phyloP scores from a whole-genome alignment of 2,888 invertebrate species.

The Acleris holmiana region DNA sequence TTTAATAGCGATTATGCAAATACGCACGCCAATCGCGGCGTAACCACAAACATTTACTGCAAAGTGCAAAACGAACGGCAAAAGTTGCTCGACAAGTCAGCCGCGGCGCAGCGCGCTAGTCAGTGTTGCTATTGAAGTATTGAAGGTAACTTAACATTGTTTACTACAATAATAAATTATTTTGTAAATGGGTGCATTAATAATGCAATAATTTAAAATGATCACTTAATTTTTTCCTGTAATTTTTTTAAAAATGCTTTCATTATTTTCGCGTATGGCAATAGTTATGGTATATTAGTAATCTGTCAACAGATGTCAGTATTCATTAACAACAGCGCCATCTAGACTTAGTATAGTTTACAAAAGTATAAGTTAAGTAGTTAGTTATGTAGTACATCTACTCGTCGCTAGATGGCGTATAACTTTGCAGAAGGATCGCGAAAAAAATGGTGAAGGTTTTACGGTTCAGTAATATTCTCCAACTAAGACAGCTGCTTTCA shows the following conservation, averaged over 20 bases:
- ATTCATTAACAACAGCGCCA: not conserved
- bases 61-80: slow-evolving; percentile 39
- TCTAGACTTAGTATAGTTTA: not conserved
- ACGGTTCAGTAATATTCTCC: slow-evolving; percentile 25
- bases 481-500: slow-evolving; percentile 39
- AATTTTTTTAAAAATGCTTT: too few relatives aligned
- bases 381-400: slow-evolving; percentile 7
- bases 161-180: too few relatives aligned
- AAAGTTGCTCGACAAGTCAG: slow-evolving; percentile 39
- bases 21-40: slow-evolving; percentile 43
- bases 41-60: slow-evolving; percentile 41
- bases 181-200: too few relatives aligned
- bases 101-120: slow-evolving; percentile 9
- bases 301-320: slow-evolving; percentile 8
- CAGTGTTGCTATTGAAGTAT: too few relatives aligned
- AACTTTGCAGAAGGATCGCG: slow-evolving; percentile 8
- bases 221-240: too few relatives aligned
- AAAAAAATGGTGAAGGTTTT: slow-evolving; percentile 2
- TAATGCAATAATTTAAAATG: too few relatives aligned
- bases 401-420: slow-evolving; percentile 23
- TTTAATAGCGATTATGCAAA: slow-evolving; percentile 36
- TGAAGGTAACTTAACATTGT: too few relatives aligned
- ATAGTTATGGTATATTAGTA: not conserved
- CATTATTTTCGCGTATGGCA: slow-evolving; percentile 7
- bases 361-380: too few relatives aligned